Evolutionary conservation across 1,140 invertebrate genomes (phyloP).

Genomic region (Drosophila kikkawai): DNA sequence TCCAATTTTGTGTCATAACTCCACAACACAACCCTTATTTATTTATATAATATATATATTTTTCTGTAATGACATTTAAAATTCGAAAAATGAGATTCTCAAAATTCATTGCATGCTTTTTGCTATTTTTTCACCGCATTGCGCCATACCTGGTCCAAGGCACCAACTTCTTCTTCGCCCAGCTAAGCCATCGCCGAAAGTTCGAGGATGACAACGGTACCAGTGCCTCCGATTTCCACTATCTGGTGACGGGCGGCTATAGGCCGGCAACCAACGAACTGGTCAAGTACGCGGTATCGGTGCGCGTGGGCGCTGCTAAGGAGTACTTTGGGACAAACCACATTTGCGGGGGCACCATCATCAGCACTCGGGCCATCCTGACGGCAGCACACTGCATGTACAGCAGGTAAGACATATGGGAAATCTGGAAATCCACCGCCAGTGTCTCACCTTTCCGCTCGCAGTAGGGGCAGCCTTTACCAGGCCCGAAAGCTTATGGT

Average conservation of each 20-base stretch:
- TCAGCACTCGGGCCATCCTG: constrained; percentile 33
- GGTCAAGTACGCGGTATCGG: constrained; percentile 44
- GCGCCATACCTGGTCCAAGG: not conserved
- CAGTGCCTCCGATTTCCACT: constrained; percentile 44
- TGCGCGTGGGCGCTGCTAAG: not conserved
- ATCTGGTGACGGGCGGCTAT: constrained; percentile 63
- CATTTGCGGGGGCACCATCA: constrained; percentile 62
- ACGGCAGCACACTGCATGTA: constrained; percentile 70
- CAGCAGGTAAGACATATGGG: constrained; percentile 14
- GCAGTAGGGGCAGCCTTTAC: not conserved
- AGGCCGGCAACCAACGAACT: constrained; percentile 32
- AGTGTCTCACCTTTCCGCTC: not conserved
- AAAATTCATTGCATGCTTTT: constrained; percentile 51
- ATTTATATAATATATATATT: not conserved
- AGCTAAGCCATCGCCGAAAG: not conserved
- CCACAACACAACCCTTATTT: no score
- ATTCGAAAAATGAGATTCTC: constrained; percentile 39
- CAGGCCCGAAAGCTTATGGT: constrained; percentile 10
- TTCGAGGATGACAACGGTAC: not conserved
- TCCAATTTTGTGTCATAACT: no score
- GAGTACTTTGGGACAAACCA: constrained; percentile 57
- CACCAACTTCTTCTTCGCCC: no score
- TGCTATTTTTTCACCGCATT: not conserved
- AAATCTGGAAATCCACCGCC: not conserved
- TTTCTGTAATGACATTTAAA: not conserved